Conservation (phyloP, 1,140 invertebrate genomes). For the Meloidogyne exigua region DNA sequence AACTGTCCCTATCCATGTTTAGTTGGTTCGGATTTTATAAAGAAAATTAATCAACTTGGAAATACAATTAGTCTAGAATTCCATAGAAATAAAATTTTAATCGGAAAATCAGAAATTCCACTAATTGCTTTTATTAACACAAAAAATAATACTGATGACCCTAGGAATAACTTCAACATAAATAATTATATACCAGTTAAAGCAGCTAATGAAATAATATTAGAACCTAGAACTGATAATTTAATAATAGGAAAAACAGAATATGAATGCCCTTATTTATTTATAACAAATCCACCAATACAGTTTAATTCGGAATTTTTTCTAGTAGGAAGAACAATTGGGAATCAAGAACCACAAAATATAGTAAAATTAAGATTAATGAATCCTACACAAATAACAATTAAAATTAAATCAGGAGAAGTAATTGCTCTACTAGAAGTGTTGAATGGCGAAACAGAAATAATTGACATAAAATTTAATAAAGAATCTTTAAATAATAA, state of each 20-base stretch:
- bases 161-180: background rate
- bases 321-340: conserved; percentile 14
- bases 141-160: background rate
- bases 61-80: background rate
- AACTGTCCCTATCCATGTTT: background rate
- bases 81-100: background rate
- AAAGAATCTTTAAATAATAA: background rate
- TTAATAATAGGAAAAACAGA: background rate
- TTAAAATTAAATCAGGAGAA: conserved; percentile 8
- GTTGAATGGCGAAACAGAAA: background rate
- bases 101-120: background rate
- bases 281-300: background rate
- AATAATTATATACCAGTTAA: background rate
- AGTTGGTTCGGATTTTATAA: background rate
- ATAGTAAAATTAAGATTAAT: background rate
- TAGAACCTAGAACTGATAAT: conserved; percentile 15
- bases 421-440: background rate
- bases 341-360: background rate
- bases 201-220: background rate
- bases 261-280: background rate
- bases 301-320: background rate
- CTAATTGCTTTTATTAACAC: background rate
- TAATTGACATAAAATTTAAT: conserved; percentile 10
- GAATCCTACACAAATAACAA: background rate
- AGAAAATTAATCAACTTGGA: background rate